phyloP scores from a whole-genome alignment of 2,888 invertebrate species.

The Rhamphomyia laevipes region DNA sequence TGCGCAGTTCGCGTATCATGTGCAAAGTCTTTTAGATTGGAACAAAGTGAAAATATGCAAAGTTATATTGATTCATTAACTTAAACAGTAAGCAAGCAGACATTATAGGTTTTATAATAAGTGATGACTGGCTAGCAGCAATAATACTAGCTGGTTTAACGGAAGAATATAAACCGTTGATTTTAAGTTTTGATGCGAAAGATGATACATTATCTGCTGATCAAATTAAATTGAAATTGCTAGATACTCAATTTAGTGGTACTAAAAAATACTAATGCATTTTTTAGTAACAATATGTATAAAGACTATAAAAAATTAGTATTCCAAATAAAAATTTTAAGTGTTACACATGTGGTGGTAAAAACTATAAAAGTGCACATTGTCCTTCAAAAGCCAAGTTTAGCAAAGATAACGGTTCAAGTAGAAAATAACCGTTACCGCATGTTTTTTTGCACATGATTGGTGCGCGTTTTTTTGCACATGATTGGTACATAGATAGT shows the following conservation, averaged over 20 bases:
- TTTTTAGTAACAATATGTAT: constrained; percentile 1
- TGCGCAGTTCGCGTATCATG: no score
- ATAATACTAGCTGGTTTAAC: constrained; percentile 1
- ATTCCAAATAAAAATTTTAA: neutral
- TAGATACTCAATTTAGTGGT: constrained; percentile 3
- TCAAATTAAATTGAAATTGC: constrained; percentile 6
- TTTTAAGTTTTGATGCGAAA: constrained; percentile 7
- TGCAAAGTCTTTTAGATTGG: no score
- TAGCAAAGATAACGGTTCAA: neutral
- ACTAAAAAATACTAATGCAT: constrained; percentile 1
- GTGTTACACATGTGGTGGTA: constrained; percentile 8
- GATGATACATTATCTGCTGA: constrained; percentile 1
- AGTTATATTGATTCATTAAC: constrained; percentile 6
- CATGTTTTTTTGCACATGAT: no score
- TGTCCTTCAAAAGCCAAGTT: constrained; percentile 1
- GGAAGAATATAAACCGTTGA: constrained; percentile 2
- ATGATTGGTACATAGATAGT: neutral
- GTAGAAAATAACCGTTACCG: no score
- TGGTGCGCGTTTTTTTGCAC: neutral
- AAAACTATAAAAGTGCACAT: constrained; percentile 6
- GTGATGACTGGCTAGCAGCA: constrained; percentile 3
- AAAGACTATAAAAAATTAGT: constrained; percentile 1
- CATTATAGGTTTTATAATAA: constrained; percentile 5
- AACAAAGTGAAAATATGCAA: constrained; percentile 8
- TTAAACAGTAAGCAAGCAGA: constrained; percentile 6